A percentile compares a stretch with the other conserved stretches of the same genome.
phyloP scores from a whole-genome alignment of 37 sponge, comb jelly and placozoan species.

The Eunapius fragilis region DNA sequence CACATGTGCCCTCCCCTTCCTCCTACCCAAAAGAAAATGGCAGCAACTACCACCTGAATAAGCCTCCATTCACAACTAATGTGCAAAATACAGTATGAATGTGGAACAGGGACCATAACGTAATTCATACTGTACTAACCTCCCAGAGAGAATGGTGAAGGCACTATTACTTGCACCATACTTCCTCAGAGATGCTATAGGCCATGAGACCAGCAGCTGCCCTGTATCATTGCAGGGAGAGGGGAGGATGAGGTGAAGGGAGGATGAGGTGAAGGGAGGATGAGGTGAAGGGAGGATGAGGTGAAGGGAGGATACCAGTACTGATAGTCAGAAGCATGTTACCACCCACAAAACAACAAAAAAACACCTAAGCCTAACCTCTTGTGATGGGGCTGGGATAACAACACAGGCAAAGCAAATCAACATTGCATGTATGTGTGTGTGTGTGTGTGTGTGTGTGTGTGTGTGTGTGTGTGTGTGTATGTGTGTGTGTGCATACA shows the following conservation, averaged over 20 bases:
- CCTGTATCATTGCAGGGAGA: slow-evolving; percentile 24
- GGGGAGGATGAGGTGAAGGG: not conserved
- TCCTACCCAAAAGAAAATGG: not conserved
- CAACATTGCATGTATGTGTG: slow-evolving; percentile 6
- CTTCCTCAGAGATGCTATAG: slow-evolving; percentile 57
- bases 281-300: not conserved
- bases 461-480: slow-evolving; percentile 12
- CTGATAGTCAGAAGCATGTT: not conserved
- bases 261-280: not conserved
- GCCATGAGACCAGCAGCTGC: slow-evolving; percentile 63
- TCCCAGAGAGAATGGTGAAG: slow-evolving; percentile 82
- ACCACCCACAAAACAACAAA: not conserved
- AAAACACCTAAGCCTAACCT: not conserved
- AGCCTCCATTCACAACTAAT: not conserved
- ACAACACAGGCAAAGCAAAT: not conserved
- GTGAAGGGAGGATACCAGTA: too few relatives aligned
- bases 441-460: slow-evolving; percentile 31
- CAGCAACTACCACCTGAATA: not conserved
- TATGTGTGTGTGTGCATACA: not conserved
- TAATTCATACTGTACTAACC: slow-evolving; percentile 48
- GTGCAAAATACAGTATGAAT: not conserved
- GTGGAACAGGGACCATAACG: too few relatives aligned
- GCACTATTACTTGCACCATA: slow-evolving; percentile 75
- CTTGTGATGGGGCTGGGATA: not conserved
- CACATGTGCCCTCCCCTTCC: not conserved